Conservation (phyloP, 2,888 invertebrate species). For the Incurvaria masculella region DNA sequence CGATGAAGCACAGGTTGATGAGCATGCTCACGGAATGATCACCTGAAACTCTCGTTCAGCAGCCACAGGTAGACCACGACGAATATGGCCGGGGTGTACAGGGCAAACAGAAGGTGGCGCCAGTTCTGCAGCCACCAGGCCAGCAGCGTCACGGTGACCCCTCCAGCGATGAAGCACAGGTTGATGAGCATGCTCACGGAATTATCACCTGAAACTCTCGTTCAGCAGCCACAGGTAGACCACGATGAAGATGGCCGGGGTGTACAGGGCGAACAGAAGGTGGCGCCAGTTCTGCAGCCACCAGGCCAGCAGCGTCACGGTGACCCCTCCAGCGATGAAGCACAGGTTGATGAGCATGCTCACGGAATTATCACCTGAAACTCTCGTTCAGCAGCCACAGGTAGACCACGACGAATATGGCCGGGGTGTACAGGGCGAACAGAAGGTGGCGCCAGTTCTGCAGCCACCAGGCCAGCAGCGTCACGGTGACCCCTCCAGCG, state of each 20-base stretch:
- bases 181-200: constrained; percentile 47
- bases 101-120: constrained; percentile 42
- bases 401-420: constrained; percentile 38
- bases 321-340: constrained; percentile 47
- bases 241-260: constrained; percentile 38
- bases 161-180: constrained; percentile 49
- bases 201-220: constrained; percentile 48
- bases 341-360: constrained; percentile 49
- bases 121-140: constrained; percentile 48
- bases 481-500: constrained; percentile 43
- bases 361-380: constrained; percentile 45
- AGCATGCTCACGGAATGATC: constrained; percentile 45
- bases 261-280: constrained; percentile 43
- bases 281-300: constrained; percentile 47
- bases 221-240: constrained; percentile 41
- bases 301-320: constrained; percentile 42
- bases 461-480: constrained; percentile 42
- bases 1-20: constrained; percentile 50
- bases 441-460: constrained; percentile 46
- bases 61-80: constrained; percentile 41
- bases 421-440: constrained; percentile 43
- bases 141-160: constrained; percentile 40
- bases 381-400: constrained; percentile 44
- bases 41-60: constrained; percentile 43
- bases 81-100: constrained; percentile 42